Evolutionary conservation across 2,888 invertebrate genomes (phyloP), one percentile per base, ranked within the genome.

Genomic region (Argyresthia albistria): DNA sequence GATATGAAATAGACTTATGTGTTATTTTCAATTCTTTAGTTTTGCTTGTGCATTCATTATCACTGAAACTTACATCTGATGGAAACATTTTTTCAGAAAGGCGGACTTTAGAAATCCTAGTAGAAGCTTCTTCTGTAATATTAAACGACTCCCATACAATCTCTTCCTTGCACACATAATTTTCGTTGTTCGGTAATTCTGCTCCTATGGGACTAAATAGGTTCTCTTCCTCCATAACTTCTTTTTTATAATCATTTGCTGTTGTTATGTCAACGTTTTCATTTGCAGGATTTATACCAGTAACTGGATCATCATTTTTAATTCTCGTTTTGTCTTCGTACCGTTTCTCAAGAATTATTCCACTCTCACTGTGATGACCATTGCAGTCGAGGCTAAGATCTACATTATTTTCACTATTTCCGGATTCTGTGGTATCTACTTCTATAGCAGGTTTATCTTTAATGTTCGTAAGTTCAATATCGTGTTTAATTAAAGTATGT

Each of bases 61-160:
- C 51, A 45, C 43, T 45, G 8, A 51, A 51, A 43, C 47, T 52
- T 7, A 52, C 15, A 37, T 48, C 48, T 37, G 84, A 83, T 37
- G 83, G 82, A 60, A 67, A 70, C 42, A 66, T 62, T 56, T 71
- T 73, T 35, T 67, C 66, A 4, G 70, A 63, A 16, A 61, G 62
- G 7, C 65, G 70, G 43, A 67, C 43, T 60, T 76, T 80, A 37
- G 74, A 71, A 51, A 80, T 66, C 59, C 78, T 76, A 52, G 70
- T 65, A 46, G 80, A 62, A 36, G 66, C 70, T 54, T 61, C 60
- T 59, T 76, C 76, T 15, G 80, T 79, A 45, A 84, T 70, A 59
- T 74, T 75, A 52, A 84, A 62, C 46, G 86, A 73, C 57, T 80
- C 84, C 84, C 84, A 84, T 54, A 73, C 57, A 52, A 76, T 64